phyloP scores from a whole-genome alignment of 2,797 vertebrate species.

The Premnoplex brunnescens region DNA sequence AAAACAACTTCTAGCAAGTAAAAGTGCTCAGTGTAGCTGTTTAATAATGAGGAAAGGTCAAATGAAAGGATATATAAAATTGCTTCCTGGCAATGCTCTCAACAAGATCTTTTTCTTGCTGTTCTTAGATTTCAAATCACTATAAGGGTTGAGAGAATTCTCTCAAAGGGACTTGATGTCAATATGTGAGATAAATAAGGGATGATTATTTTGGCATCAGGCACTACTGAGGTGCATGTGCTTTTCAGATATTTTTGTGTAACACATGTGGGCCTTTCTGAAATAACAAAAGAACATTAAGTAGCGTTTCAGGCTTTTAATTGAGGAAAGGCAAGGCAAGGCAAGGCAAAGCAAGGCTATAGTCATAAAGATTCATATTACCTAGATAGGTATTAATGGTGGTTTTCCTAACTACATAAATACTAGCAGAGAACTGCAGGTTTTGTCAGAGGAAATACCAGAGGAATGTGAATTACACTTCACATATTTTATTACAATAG shows the following conservation, averaged over 20 bases:
- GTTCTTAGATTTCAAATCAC: not conserved
- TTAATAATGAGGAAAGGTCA: conserved; percentile 35
- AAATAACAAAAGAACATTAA: not conserved
- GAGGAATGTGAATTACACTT: conserved; percentile 14
- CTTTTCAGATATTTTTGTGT: conserved; percentile 34
- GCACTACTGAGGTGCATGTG: not conserved
- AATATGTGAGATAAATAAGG: not conserved
- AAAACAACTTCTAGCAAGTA: not conserved
- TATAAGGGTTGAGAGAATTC: not conserved
- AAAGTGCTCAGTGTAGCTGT: conserved; percentile 28
- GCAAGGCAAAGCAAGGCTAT: not conserved
- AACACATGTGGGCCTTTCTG: not conserved
- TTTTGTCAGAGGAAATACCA: not conserved
- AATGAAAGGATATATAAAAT: conserved; percentile 12
- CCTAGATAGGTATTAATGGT: not conserved
- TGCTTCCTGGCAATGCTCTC: not conserved
- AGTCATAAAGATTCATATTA: not conserved
- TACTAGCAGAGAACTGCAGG: not conserved
- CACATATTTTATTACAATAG: conserved; percentile 36
- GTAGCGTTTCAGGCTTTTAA: conserved; percentile 8
- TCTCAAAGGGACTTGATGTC: not conserved
- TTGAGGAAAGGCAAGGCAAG: not conserved
- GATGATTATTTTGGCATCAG: conserved; percentile 29
- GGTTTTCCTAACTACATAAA: not conserved
- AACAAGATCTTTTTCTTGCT: conserved; percentile 13